These are phyloP conservation scores for Rallus crepitans DNA, from an alignment of 2,797 vertebrate species.

Conservation along the genomic window DNA sequence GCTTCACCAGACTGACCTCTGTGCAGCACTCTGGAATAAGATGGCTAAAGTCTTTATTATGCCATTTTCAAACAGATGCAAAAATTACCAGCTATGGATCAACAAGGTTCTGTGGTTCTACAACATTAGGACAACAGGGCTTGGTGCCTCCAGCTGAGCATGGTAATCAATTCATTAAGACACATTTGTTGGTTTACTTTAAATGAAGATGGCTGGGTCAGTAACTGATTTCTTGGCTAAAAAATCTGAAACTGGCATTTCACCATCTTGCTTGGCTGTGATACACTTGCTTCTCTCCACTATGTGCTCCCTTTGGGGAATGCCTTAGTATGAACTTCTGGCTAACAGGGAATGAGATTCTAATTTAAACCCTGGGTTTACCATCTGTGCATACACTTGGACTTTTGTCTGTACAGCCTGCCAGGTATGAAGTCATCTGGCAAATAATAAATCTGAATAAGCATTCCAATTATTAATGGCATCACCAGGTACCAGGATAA, in stretches of 20 bases:
- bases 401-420: slow-evolving; percentile 34
- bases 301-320: slow-evolving; percentile 51
- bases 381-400: slow-evolving; percentile 58
- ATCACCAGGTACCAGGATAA: neutral
- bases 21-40: neutral
- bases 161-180: slow-evolving; percentile 24
- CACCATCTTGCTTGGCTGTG: slow-evolving; percentile 50
- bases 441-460: slow-evolving; percentile 21
- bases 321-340: slow-evolving; percentile 53
- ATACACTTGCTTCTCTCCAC: slow-evolving; percentile 28
- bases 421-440: slow-evolving; percentile 67
- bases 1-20: neutral
- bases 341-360: slow-evolving; percentile 31
- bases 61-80: neutral
- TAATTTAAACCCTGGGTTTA: slow-evolving; percentile 50
- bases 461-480: slow-evolving; percentile 41
- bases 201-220: slow-evolving; percentile 62
- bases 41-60: neutral
- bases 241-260: slow-evolving; percentile 51
- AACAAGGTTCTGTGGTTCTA: slow-evolving; percentile 5
- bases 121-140: neutral
- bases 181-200: slow-evolving; percentile 23
- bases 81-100: neutral
- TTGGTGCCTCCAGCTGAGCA: slow-evolving; percentile 26
- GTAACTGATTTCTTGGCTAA: slow-evolving; percentile 32